Conservation (phyloP, 1,140 invertebrate species). For the Drosophila kanapiae region DNA sequence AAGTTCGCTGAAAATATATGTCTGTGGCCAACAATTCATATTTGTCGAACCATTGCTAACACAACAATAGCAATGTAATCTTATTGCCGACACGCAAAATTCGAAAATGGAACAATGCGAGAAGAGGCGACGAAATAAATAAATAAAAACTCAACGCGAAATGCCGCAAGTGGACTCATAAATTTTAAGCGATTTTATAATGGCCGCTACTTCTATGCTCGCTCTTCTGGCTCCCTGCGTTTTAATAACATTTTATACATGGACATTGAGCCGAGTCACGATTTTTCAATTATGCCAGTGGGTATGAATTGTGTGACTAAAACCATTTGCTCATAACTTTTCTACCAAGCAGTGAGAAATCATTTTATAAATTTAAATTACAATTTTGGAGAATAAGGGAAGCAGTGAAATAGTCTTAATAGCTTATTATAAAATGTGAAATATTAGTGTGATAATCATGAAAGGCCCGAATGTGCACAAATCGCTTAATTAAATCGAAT, state of each 20-base stretch:
- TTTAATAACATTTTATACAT: slow-evolving; percentile 72
- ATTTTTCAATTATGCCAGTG: slow-evolving; percentile 75
- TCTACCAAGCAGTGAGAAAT: slow-evolving; percentile 14
- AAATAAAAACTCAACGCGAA: slow-evolving; percentile 38
- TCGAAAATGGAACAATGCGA: slow-evolving; percentile 32
- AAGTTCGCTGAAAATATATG: slow-evolving; percentile 24
- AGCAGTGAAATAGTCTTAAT: not conserved
- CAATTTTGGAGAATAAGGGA: not conserved
- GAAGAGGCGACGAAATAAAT: slow-evolving; percentile 23
- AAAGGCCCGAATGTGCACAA: slow-evolving; percentile 18
- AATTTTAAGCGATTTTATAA: slow-evolving; percentile 80
- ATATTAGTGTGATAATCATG: not conserved
- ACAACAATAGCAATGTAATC: slow-evolving; percentile 42
- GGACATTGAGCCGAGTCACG: slow-evolving; percentile 63
- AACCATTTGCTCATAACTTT: slow-evolving; percentile 9
- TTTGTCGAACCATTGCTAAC: slow-evolving; percentile 51
- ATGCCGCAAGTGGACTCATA: slow-evolving; percentile 75
- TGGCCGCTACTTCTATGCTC: slow-evolving; percentile 58
- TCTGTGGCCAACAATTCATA: slow-evolving; percentile 27
- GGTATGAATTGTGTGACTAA: slow-evolving; percentile 61
- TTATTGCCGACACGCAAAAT: slow-evolving; percentile 70
- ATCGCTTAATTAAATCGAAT: slow-evolving; percentile 55
- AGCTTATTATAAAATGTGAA: not conserved
- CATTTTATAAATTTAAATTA: slow-evolving; percentile 26
- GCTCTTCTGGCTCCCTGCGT: slow-evolving; percentile 22